phyloP scores from a whole-genome alignment of 2,888 invertebrate species.

The Eupithecia centaureata region DNA sequence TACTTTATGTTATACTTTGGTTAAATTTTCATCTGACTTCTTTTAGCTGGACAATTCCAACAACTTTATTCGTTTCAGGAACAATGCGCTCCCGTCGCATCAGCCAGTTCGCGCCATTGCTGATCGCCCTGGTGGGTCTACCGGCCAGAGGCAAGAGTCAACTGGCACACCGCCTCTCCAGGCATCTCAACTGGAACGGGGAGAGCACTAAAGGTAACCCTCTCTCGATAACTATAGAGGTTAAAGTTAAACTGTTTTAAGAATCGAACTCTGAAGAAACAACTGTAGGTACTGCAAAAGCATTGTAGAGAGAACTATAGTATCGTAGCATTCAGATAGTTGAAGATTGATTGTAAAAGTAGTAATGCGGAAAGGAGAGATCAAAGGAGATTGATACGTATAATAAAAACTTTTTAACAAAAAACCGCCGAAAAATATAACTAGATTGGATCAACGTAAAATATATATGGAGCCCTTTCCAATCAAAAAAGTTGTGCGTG shows the following conservation, averaged over 20 bases:
- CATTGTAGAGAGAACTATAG: background rate
- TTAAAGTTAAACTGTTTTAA: background rate
- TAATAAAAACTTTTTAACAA: too few relatives aligned
- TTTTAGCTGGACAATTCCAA: background rate
- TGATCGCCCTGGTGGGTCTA: constrained; percentile 94
- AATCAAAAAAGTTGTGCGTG: too few relatives aligned
- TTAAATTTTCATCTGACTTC: background rate
- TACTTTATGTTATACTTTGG: too few relatives aligned
- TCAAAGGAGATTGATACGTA: background rate
- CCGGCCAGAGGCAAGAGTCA: constrained; percentile 97
- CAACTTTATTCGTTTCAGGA: constrained; percentile 56
- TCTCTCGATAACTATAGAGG: background rate
- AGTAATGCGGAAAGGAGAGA: background rate
- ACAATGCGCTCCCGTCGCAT: constrained; percentile 77
- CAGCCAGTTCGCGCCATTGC: constrained; percentile 86
- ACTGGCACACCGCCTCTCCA: constrained; percentile 92
- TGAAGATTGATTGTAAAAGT: background rate
- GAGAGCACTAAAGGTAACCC: constrained; percentile 90
- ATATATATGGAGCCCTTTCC: too few relatives aligned
- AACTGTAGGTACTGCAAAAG: background rate
- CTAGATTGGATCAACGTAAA: too few relatives aligned
- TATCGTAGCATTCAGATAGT: background rate
- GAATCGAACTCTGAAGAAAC: too few relatives aligned
- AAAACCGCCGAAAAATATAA: too few relatives aligned
- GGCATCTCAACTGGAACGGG: constrained; percentile 96